Evolutionary conservation across 53 echinoderm and acorn worm species (phyloP).

Genomic region (Henricia sp.): DNA sequence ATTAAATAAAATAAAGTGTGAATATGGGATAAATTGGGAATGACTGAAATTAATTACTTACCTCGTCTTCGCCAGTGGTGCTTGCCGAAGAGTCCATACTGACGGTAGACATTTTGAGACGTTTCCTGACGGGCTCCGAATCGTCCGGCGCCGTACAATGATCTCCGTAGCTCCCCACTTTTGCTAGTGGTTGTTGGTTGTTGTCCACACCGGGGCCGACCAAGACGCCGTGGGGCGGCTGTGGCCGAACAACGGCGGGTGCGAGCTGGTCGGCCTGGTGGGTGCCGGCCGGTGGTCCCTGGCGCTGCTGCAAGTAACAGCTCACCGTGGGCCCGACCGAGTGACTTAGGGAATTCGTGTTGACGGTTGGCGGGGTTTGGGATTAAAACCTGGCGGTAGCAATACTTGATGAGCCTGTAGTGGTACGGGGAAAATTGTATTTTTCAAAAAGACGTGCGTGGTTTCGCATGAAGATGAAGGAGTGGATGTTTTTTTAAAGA

Average conservation of each 20-base stretch:
- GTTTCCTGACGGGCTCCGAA: conserved; percentile 81
- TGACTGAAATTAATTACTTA: conserved; percentile 32
- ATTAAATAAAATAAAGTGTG: background rate
- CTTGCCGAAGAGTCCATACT: conserved; percentile 85
- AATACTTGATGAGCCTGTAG: conserved; percentile 48
- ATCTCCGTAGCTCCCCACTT: conserved; percentile 85
- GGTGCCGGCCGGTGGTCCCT: conserved; percentile 39
- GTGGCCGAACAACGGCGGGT: conserved; percentile 38
- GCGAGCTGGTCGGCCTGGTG: background rate
- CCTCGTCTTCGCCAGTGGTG: conserved; percentile 85
- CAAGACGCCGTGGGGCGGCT: conserved; percentile 48
- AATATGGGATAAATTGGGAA: background rate
- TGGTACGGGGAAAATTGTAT: background rate
- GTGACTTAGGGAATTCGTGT: conserved; percentile 64
- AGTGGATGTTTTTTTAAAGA: too few species aligned
- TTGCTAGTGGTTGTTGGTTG: conserved; percentile 35
- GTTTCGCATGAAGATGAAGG: background rate
- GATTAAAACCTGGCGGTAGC: conserved; percentile 54
- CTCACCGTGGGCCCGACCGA: conserved; percentile 64
- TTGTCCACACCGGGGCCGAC: conserved; percentile 26
- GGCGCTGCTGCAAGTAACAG: conserved; percentile 61
- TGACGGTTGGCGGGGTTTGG: conserved; percentile 56
- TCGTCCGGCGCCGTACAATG: conserved; percentile 36
- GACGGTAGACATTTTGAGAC: conserved; percentile 81
- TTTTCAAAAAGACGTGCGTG: too few species aligned